Percentiles rank a stretch among this genome's conserved stretches.
Evolutionary conservation across 2,113 vertebrate species (phyloP).

Genomic region (Marcusenius ussheri): DNA sequence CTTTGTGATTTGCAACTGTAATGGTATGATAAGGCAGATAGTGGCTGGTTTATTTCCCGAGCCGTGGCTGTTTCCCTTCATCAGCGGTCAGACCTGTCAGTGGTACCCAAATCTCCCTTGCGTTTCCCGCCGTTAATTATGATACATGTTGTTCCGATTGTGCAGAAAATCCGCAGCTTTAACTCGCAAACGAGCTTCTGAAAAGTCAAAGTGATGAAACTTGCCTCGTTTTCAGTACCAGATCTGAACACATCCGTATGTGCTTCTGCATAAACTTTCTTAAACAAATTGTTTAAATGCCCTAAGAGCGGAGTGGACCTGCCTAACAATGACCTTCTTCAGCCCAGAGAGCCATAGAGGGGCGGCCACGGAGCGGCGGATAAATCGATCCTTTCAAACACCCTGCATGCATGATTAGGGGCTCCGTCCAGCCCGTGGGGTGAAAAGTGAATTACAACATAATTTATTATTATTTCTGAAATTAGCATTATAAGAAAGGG

Average conservation of each 20-base stretch:
- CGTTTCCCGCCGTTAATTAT: background rate
- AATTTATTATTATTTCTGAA: background rate
- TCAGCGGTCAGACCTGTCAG: background rate
- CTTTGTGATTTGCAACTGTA: background rate
- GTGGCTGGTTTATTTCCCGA: conserved; percentile 9
- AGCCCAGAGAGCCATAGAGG: background rate
- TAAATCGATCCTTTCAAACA: background rate
- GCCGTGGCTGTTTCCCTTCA: background rate
- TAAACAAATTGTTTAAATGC: background rate
- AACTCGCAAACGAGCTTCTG: background rate
- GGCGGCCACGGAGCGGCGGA: background rate
- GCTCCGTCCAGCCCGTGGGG: background rate
- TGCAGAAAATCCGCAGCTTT: background rate
- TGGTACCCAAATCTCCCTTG: background rate
- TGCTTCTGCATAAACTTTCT: background rate
- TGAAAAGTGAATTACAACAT: background rate
- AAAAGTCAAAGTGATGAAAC: background rate
- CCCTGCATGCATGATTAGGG: background rate
- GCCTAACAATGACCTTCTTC: background rate
- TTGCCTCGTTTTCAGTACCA: background rate
- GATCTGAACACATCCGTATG: background rate
- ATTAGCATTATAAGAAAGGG: background rate
- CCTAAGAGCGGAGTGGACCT: background rate
- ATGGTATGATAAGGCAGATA: background rate
- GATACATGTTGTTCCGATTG: background rate